A percentile compares a stretch with the other conserved stretches of the same genome.
Conservation (phyloP, 2,797 vertebrate genomes). For the Sebastolobus alascanus region DNA sequence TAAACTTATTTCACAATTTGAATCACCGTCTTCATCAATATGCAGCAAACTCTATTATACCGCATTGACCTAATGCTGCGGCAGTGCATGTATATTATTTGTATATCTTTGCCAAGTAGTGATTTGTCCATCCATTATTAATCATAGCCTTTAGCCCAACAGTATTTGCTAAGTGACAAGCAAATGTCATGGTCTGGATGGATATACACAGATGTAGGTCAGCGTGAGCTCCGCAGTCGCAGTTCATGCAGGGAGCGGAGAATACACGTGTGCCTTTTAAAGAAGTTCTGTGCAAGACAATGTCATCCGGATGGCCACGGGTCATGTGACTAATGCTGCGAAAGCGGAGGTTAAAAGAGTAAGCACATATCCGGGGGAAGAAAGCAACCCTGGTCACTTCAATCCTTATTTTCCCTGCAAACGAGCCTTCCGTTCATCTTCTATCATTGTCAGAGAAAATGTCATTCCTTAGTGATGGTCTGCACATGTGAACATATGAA, state of each 20-base stretch:
- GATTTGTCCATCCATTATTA: constrained; percentile 59
- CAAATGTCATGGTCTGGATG: constrained; percentile 46
- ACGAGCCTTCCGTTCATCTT: constrained; percentile 48
- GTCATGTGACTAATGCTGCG: constrained; percentile 56
- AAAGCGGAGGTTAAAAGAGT: constrained; percentile 39
- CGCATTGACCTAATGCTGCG: constrained; percentile 9
- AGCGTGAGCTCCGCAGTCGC: constrained; percentile 27
- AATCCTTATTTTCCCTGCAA: constrained; percentile 30
- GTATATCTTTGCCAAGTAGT: constrained; percentile 38
- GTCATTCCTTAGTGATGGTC: constrained; percentile 50
- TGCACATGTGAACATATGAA: constrained; percentile 63
- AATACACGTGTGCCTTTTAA: constrained; percentile 15
- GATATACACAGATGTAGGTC: constrained; percentile 57
- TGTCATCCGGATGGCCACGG: constrained; percentile 25
- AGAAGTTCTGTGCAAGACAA: constrained; percentile 47
- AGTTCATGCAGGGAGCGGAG: constrained; percentile 20
- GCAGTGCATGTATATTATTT: constrained; percentile 28
- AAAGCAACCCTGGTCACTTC: constrained; percentile 18
- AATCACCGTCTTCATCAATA: constrained; percentile 18
- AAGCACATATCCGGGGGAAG: constrained; percentile 22
- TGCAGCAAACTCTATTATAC: neutral
- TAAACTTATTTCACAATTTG: constrained; percentile 25
- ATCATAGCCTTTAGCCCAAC: constrained; percentile 55
- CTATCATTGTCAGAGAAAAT: constrained; percentile 48
- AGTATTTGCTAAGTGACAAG: constrained; percentile 51